A percentile compares a stretch with the other conserved stretches of the same genome.
These are phyloP conservation scores for Stomatorhinus ivindoensis DNA, from an alignment of 2,113 vertebrate species.

Conservation along the genomic window DNA sequence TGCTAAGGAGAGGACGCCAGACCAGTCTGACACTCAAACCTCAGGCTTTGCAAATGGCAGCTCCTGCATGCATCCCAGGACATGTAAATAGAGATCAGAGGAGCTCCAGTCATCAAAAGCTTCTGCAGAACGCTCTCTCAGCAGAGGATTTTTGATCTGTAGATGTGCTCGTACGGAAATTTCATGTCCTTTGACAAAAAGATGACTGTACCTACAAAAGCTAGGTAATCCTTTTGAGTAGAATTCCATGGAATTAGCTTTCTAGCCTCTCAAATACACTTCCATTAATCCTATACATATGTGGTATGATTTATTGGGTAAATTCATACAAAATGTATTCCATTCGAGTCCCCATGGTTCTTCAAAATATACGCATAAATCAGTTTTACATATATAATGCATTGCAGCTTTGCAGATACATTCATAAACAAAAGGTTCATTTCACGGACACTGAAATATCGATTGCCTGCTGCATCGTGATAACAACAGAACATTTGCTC, in stretches of 20 bases:
- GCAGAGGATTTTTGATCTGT: not conserved
- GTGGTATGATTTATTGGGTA: not conserved
- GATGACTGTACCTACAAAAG: not conserved
- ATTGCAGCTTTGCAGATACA: not conserved
- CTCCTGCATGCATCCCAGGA: not conserved
- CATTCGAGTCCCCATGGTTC: not conserved
- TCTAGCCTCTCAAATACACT: not conserved
- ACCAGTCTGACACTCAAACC: not conserved
- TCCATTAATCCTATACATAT: not conserved
- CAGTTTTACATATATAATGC: not conserved
- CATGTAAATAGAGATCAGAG: not conserved
- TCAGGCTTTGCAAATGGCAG: not conserved
- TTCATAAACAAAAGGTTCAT: not conserved
- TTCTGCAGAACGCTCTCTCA: not conserved
- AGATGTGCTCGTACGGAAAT: not conserved
- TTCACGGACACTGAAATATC: not conserved
- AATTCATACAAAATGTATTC: not conserved
- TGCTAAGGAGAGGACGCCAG: not conserved
- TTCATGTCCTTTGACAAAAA: not conserved
- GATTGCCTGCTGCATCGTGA: not conserved
- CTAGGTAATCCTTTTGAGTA: not conserved
- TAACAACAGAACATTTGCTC: not conserved
- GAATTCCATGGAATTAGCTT: not conserved
- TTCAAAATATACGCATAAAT: not conserved
- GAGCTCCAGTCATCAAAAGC: not conserved